Percentiles rank a stretch among this genome's conserved stretches.
Evolutionary conservation across 2,888 invertebrate genomes (phyloP).

Genomic region (Catonia carolina): DNA sequence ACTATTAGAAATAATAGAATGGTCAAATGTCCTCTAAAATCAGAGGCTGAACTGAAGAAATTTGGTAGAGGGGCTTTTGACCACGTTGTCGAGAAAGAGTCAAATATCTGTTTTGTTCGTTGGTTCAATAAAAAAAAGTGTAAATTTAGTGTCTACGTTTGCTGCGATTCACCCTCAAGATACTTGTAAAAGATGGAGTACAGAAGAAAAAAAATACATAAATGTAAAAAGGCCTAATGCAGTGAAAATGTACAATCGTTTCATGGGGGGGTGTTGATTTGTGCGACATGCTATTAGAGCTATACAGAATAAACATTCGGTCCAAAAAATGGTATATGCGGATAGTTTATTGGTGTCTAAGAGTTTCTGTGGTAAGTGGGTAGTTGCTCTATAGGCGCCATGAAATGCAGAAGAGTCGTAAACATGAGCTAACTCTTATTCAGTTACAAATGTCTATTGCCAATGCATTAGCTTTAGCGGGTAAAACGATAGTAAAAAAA

Average conservation of each 20-base stretch:
- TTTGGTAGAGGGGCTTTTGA: conserved; percentile 32
- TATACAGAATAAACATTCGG: conserved; percentile 34
- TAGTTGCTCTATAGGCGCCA: conserved; percentile 23
- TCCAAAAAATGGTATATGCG: conserved; percentile 33
- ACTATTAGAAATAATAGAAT: conserved; percentile 18
- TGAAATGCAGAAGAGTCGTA: not conserved
- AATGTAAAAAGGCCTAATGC: conserved; percentile 23
- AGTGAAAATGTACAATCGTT: conserved; percentile 34
- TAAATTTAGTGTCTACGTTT: conserved; percentile 34
- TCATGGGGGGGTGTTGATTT: conserved; percentile 37
- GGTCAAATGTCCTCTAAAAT: conserved; percentile 8
- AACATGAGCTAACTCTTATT: too few relatives aligned
- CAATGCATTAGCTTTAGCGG: too few relatives aligned
- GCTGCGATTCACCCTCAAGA: conserved; percentile 30
- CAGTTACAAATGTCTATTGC: too few relatives aligned
- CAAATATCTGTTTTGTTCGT: conserved; percentile 29
- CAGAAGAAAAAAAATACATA: conserved; percentile 14
- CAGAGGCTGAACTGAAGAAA: conserved; percentile 30
- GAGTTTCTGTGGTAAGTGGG: conserved; percentile 28
- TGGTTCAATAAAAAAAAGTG: conserved; percentile 34
- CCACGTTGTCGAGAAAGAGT: not conserved
- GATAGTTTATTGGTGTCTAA: conserved; percentile 29
- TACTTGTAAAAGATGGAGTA: conserved; percentile 32
- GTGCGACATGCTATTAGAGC: conserved; percentile 35
- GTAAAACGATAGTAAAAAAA: too few relatives aligned